Evolutionary conservation across 2,888 invertebrate genomes (phyloP).

Genomic region (Cryptus armator): DNA sequence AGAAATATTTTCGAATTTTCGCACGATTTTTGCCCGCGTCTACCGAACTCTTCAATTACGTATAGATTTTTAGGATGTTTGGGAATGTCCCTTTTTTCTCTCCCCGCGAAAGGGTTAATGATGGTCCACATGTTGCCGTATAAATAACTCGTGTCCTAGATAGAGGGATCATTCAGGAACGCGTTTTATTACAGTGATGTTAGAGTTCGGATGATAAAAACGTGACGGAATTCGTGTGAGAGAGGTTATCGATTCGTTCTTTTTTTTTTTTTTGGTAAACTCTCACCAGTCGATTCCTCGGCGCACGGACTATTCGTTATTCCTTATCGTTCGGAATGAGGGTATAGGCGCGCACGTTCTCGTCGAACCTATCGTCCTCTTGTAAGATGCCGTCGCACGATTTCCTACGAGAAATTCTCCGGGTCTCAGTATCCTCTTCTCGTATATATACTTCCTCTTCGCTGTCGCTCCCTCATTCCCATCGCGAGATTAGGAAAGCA

Average conservation of each 20-base stretch:
- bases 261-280: constrained; percentile 62
- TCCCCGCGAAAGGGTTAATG: constrained; percentile 3
- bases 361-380: constrained; percentile 65
- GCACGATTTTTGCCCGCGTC: no score
- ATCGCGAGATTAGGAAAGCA: constrained; percentile 65
- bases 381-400: constrained; percentile 66
- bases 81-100: background rate
- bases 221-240: constrained; percentile 65
- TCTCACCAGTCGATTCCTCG: constrained; percentile 63
- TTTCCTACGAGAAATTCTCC: constrained; percentile 61
- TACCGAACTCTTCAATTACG: no score
- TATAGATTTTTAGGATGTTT: background rate
- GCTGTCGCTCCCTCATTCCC: constrained; percentile 29
- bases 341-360: constrained; percentile 54
- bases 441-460: constrained; percentile 32
- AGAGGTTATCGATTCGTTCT: constrained; percentile 60
- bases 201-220: constrained; percentile 50
- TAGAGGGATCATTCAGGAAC: constrained; percentile 54
- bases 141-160: constrained; percentile 49
- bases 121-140: constrained; percentile 21
- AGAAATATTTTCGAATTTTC: no score
- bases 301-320: constrained; percentile 67
- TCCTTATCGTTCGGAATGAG: constrained; percentile 63
- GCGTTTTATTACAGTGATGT: constrained; percentile 64
- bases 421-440: constrained; percentile 50